Conservation (phyloP, 1,140 invertebrate species). For the Halotydeus destructor region DNA sequence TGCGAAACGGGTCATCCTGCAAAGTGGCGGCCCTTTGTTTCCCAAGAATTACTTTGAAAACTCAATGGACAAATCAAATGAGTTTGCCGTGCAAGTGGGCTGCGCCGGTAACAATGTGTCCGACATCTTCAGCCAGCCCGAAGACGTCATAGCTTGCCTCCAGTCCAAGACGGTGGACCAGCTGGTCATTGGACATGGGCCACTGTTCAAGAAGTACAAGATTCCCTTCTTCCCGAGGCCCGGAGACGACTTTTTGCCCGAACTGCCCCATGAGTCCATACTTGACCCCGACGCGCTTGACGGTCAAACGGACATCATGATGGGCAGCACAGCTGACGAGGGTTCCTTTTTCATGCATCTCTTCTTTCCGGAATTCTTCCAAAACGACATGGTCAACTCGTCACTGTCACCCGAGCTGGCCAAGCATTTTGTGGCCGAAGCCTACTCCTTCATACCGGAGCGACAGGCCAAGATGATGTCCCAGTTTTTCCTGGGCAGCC, state of each 20-base stretch:
- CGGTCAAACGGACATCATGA: constrained; percentile 61
- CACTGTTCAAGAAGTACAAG: too few species aligned
- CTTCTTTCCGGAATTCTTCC: too few species aligned
- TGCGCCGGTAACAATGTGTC: too few species aligned
- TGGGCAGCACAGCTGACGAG: constrained; percentile 83
- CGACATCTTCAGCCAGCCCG: too few species aligned
- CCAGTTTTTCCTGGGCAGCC: not conserved
- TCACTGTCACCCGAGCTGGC: too few species aligned
- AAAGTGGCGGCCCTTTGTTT: constrained; percentile 36
- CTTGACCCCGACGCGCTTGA: too few species aligned
- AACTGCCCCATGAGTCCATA: constrained; percentile 52
- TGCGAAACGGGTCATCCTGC: constrained; percentile 44
- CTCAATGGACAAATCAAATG: constrained; percentile 39
- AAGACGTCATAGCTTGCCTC: too few species aligned
- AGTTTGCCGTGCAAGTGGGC: constrained; percentile 59
- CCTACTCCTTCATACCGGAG: too few species aligned
- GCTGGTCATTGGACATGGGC: too few species aligned
- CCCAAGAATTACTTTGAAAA: constrained; percentile 1
- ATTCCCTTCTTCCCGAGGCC: constrained; percentile 69
- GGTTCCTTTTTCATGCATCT: constrained; percentile 87
- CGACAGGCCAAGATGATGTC: constrained; percentile 4
- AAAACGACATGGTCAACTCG: too few species aligned
- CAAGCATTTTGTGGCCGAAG: too few species aligned
- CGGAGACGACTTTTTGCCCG: constrained; percentile 74
- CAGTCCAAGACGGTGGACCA: too few species aligned